phyloP scores from a whole-genome alignment of 2,113 vertebrate genomes.

The Vidua macroura region DNA sequence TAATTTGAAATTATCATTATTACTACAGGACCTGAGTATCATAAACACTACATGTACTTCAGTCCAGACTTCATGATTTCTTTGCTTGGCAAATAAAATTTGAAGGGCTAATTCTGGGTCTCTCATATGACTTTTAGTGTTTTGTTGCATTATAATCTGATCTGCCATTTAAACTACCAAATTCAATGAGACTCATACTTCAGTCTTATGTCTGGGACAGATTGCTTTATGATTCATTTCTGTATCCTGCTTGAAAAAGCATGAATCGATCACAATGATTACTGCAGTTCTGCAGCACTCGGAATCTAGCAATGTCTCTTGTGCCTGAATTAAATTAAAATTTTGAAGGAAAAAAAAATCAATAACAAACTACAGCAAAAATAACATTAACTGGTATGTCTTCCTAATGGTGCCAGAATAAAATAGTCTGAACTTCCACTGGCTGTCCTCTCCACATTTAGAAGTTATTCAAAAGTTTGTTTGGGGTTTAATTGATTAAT shows the following conservation, averaged over 20 bases:
- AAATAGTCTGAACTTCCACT: background rate
- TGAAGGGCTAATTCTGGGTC: background rate
- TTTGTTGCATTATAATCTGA: background rate
- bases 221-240: background rate
- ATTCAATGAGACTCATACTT: background rate
- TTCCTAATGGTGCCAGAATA: background rate
- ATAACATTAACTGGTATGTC: background rate
- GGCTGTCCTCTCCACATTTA: background rate
- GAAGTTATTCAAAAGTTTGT: background rate
- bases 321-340: background rate
- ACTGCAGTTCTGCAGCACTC: background rate
- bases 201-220: background rate
- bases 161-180: background rate
- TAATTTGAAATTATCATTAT: background rate
- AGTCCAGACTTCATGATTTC: background rate
- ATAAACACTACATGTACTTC: background rate
- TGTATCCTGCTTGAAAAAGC: background rate
- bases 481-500: background rate
- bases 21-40: background rate
- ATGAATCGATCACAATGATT: background rate
- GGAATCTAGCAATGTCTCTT: background rate
- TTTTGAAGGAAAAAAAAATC: background rate
- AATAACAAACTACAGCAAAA: background rate
- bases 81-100: background rate
- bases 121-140: background rate